Conservation (phyloP, 2,113 vertebrate species). For the Chamaea fasciata region DNA sequence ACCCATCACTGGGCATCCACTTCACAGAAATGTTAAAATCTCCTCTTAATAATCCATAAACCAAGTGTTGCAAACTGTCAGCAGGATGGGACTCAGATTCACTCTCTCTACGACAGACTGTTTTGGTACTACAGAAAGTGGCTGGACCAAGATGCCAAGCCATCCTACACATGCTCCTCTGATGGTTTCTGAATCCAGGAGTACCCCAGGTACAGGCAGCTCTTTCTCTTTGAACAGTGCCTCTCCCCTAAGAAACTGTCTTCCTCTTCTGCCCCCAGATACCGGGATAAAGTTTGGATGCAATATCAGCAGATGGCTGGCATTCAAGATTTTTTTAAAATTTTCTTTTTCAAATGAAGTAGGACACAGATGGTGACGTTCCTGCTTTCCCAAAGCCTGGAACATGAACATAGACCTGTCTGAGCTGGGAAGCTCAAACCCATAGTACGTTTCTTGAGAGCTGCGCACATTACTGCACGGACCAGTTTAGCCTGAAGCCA, state of each 20-base stretch:
- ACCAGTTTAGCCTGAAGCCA: neutral
- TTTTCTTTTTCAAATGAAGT: slow-evolving; percentile 18
- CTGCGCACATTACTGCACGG: neutral
- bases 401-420: neutral
- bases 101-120: neutral
- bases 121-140: neutral
- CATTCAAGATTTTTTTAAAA: neutral
- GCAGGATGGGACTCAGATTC: neutral
- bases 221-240: neutral
- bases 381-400: neutral
- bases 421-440: neutral
- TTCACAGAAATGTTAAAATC: neutral
- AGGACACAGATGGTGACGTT: slow-evolving; percentile 25
- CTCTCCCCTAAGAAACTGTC: neutral
- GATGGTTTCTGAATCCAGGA: neutral
- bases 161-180: neutral
- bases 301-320: neutral
- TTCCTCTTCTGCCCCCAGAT: neutral
- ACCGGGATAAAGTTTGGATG: neutral
- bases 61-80: fast-evolving
- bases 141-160: neutral
- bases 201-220: neutral
- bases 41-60: neutral
- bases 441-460: neutral
- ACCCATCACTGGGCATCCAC: neutral